Percentiles rank a stretch among this genome's conserved stretches.
Evolutionary conservation across 2,113 vertebrate genomes (phyloP).

Genomic region (Paedocypris sp.): DNA sequence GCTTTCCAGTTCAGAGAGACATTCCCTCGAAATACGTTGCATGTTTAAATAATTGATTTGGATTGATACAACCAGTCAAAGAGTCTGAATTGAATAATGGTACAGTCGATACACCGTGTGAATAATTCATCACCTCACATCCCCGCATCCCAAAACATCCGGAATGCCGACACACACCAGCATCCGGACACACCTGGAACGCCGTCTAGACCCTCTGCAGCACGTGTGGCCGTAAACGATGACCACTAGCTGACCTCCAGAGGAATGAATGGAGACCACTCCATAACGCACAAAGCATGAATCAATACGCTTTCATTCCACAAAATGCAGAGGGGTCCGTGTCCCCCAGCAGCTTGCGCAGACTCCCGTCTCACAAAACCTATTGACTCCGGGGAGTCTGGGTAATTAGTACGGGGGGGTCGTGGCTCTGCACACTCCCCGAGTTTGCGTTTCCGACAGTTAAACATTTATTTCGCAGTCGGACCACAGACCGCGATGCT

Average conservation of each 20-base stretch:
- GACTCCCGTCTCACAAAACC: constrained; percentile 2
- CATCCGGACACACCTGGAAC: too few relatives aligned
- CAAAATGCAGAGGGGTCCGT: constrained; percentile 29
- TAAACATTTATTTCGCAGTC: neutral
- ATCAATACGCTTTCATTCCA: constrained; percentile 42
- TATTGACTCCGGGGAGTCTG: constrained; percentile 19
- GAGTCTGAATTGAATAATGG: too few relatives aligned
- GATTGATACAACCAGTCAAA: too few relatives aligned
- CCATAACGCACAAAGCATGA: constrained; percentile 37
- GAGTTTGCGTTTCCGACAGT: neutral
- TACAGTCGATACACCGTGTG: too few relatives aligned
- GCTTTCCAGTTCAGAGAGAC: too few relatives aligned
- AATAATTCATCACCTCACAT: too few relatives aligned
- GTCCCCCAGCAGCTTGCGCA: constrained; percentile 17
- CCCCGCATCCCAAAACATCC: too few relatives aligned
- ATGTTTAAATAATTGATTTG: too few relatives aligned
- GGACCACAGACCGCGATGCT: neutral
- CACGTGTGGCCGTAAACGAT: too few relatives aligned
- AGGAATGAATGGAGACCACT: constrained; percentile 41
- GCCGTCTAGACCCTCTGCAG: too few relatives aligned
- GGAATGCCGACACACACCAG: too few relatives aligned
- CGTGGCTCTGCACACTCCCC: neutral
- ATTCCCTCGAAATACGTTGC: too few relatives aligned
- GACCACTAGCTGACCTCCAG: constrained; percentile 37
- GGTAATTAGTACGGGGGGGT: constrained; percentile 23